These are phyloP conservation scores for Trachelus troglodyta DNA, from an alignment of 2,888 invertebrate species.

Conservation along the genomic window DNA sequence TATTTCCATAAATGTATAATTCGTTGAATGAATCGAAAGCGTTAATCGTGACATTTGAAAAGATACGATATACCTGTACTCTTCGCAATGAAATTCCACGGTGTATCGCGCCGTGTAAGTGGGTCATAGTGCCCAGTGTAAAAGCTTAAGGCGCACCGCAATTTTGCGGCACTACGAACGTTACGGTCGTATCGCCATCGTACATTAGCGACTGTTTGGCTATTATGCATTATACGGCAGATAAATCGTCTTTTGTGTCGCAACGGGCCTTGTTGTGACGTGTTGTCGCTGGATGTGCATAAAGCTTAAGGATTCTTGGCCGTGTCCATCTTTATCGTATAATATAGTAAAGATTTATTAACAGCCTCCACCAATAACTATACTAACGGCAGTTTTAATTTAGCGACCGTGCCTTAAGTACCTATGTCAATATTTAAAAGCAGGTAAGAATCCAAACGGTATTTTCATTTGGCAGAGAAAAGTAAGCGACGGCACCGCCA, in stretches of 20 bases:
- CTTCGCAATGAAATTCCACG: background rate
- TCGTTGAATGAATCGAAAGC: background rate
- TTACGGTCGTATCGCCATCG: slow-evolving; percentile 3
- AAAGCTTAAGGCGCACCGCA: slow-evolving; percentile 33
- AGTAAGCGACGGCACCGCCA: background rate
- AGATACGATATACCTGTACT: background rate
- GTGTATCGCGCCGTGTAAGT: slow-evolving; percentile 23
- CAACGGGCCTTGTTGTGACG: background rate
- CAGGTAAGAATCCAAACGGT: background rate
- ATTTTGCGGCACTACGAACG: background rate
- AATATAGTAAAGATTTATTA: background rate
- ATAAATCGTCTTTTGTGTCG: background rate
- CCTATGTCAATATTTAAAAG: background rate
- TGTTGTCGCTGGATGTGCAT: background rate
- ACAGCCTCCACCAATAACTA: background rate
- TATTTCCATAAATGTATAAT: background rate
- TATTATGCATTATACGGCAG: background rate
- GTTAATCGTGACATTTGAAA: background rate
- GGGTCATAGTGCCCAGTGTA: slow-evolving; percentile 33
- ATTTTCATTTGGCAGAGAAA: background rate
- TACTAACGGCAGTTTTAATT: background rate
- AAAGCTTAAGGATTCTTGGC: background rate
- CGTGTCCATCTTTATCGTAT: background rate
- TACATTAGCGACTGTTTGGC: background rate
- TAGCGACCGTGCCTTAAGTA: background rate